Percentiles rank a stretch among this genome's conserved stretches.
Conservation (phyloP, 2,888 invertebrate species). For the Caenorhabditis wallacei region DNA sequence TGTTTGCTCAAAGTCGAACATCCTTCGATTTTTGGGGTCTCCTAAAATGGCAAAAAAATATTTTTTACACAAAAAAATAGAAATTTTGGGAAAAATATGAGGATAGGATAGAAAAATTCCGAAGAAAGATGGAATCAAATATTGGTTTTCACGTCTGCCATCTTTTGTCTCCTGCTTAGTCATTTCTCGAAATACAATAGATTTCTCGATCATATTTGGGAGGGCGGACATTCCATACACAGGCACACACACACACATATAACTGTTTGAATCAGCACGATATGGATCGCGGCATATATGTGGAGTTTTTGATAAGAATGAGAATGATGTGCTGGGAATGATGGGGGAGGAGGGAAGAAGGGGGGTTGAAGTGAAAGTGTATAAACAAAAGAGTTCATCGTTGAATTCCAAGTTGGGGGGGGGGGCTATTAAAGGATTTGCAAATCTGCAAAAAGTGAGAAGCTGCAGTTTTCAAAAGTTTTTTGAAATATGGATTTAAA, state of each 20-base stretch:
- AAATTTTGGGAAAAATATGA: background rate
- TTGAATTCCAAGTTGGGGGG: too few species aligned
- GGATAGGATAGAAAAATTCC: conserved; percentile 9
- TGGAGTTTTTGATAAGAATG: too few species aligned
- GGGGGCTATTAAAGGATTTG: too few species aligned
- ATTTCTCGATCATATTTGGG: background rate
- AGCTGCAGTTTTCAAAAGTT: too few species aligned
- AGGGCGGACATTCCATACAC: conserved; percentile 1
- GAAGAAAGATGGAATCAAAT: conserved; percentile 38
- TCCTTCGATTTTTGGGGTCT: background rate
- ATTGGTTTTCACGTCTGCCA: conserved; percentile 37
- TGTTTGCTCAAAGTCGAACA: background rate
- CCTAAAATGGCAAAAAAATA: background rate
- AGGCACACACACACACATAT: conserved; percentile 1
- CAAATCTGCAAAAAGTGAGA: too few species aligned
- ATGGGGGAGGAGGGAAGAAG: too few species aligned
- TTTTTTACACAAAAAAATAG: background rate
- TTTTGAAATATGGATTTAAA: too few species aligned
- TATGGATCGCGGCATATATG: background rate
- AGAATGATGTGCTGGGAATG: too few species aligned
- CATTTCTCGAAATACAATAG: conserved; percentile 17
- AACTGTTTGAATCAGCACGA: conserved; percentile 10
- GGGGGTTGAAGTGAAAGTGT: too few species aligned
- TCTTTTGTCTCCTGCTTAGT: conserved; percentile 16
- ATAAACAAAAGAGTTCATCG: too few species aligned